Evolutionary conservation across 2,113 vertebrate species (phyloP).

Genomic region (Origma solitaria): DNA sequence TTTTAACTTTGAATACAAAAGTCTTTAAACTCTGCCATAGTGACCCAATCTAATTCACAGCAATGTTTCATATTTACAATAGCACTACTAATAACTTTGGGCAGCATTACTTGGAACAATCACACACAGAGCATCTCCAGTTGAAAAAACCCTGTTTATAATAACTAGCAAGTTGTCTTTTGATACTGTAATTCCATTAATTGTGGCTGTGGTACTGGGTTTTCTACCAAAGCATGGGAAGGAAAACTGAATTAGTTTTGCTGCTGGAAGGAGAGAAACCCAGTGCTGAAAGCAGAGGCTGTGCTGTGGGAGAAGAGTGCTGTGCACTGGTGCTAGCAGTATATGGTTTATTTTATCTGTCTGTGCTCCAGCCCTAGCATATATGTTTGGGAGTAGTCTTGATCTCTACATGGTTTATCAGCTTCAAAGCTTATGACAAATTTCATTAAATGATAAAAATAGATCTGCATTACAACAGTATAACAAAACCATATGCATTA

Average conservation of each 20-base stretch:
- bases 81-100: neutral
- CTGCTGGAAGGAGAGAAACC: neutral
- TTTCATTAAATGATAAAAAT: neutral
- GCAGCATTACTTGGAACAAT: neutral
- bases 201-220: neutral
- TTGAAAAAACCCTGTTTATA: fast-evolving
- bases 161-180: neutral
- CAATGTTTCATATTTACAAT: neutral
- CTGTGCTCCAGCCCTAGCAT: neutral
- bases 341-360: neutral
- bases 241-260: fast-evolving
- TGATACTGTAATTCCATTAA: neutral
- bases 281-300: neutral
- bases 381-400: neutral
- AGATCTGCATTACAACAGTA: neutral
- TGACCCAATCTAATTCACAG: neutral
- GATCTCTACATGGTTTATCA: neutral
- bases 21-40: neutral
- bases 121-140: neutral
- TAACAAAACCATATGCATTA: neutral
- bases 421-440: neutral
- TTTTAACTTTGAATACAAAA: neutral
- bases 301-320: neutral
- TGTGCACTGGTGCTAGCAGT: neutral
- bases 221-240: neutral